Evolutionary conservation across 2,888 invertebrate genomes (phyloP).

Genomic region (Xestobium rufovillosum): DNA sequence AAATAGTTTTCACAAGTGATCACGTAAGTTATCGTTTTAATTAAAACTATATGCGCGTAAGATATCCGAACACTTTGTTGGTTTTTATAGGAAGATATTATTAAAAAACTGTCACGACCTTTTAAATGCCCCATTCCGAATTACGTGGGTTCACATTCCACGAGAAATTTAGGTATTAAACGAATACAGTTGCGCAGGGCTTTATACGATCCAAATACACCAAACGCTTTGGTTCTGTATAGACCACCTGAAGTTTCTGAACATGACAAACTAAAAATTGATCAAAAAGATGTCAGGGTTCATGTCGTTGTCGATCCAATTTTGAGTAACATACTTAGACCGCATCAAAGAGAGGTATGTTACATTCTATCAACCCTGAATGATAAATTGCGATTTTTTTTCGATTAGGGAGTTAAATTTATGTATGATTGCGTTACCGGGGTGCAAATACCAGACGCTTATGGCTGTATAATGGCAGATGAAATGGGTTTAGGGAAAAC

Average conservation of each 20-base stretch:
- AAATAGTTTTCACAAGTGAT: conserved; percentile 42
- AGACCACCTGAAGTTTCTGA: conserved; percentile 75
- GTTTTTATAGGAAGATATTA: conserved; percentile 67
- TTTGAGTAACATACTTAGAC: conserved; percentile 80
- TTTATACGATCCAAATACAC: conserved; percentile 86
- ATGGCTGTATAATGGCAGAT: conserved; percentile 99
- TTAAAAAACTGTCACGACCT: conserved; percentile 72
- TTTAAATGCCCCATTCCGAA: conserved; percentile 92
- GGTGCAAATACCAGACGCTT: conserved; percentile 71
- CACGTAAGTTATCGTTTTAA: conserved; percentile 46
- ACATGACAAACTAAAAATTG: conserved; percentile 52
- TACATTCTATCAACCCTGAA: not conserved
- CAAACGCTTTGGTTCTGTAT: conserved; percentile 85
- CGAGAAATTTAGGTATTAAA: conserved; percentile 73
- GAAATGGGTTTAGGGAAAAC: conserved; percentile 99
- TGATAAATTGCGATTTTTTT: not conserved
- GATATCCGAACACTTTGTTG: too few relatives aligned
- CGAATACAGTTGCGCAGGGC: conserved; percentile 57
- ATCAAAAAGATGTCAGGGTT: conserved; percentile 51
- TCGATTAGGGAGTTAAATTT: conserved; percentile 79
- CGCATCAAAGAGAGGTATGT: conserved; percentile 89
- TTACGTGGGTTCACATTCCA: conserved; percentile 65
- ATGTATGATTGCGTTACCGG: conserved; percentile 99
- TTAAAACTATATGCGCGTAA: too few relatives aligned
- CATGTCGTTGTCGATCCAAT: conserved; percentile 97